phyloP scores from a whole-genome alignment of 2,113 vertebrate species.

The Platysteira castanea region DNA sequence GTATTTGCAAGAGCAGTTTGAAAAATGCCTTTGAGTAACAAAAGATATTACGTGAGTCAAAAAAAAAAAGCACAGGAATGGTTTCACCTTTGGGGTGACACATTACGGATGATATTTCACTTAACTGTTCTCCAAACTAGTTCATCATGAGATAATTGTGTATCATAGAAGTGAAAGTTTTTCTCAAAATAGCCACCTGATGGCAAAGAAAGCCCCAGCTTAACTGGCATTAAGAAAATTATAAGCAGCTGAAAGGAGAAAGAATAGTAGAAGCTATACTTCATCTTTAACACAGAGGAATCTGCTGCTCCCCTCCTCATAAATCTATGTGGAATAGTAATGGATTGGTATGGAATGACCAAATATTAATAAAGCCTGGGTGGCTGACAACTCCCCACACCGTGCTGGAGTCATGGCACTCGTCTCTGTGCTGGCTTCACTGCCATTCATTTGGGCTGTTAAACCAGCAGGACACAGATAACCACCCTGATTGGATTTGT shows the following conservation, averaged over 20 bases:
- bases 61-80: neutral
- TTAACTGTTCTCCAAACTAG: constrained; percentile 15
- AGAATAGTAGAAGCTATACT: neutral
- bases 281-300: constrained; percentile 29
- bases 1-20: neutral
- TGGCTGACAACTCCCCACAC: constrained; percentile 35
- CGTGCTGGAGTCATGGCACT: neutral
- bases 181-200: constrained; percentile 1
- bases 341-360: constrained; percentile 12
- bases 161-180: neutral
- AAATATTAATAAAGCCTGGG: constrained; percentile 54
- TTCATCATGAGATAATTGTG: neutral
- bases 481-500: neutral
- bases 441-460: neutral
- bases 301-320: constrained; percentile 19
- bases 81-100: neutral
- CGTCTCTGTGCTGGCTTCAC: neutral
- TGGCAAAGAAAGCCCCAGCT: neutral
- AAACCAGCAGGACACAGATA: neutral
- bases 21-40: neutral
- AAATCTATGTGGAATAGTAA: constrained; percentile 29
- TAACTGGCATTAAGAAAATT: neutral
- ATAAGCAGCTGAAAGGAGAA: constrained; percentile 14
- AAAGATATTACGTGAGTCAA: neutral
- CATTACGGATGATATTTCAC: neutral